Evolutionary conservation across 1,140 invertebrate genomes (phyloP).

Genomic region (Drosophila auraria): DNA sequence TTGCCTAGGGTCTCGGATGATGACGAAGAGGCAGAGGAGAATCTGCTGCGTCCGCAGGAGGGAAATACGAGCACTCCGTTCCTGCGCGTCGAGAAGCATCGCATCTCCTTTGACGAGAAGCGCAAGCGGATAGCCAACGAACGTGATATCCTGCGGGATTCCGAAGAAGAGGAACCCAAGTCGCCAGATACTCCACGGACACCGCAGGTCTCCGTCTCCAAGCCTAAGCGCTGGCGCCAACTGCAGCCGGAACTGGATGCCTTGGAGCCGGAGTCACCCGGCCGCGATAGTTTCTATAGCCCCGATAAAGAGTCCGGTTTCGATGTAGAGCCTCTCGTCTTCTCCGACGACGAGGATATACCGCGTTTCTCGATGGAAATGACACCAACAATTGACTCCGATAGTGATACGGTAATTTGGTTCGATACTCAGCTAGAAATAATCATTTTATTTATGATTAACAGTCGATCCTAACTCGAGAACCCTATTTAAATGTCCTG

Average conservation of each 20-base stretch:
- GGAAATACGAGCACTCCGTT: slow-evolving; percentile 75
- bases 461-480: background rate
- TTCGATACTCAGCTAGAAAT: slow-evolving; percentile 15
- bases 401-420: slow-evolving; percentile 85
- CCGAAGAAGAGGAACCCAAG: slow-evolving; percentile 75
- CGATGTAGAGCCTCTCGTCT: slow-evolving; percentile 88
- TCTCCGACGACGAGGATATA: slow-evolving; percentile 88
- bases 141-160: slow-evolving; percentile 78
- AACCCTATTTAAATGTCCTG: background rate
- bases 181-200: slow-evolving; percentile 9
- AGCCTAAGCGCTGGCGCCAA: slow-evolving; percentile 66
- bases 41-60: slow-evolving; percentile 55
- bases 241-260: slow-evolving; percentile 66
- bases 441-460: no score
- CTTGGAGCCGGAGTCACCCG: slow-evolving; percentile 67
- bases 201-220: slow-evolving; percentile 43
- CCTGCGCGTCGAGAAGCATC: slow-evolving; percentile 76
- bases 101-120: slow-evolving; percentile 84
- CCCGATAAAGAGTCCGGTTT: slow-evolving; percentile 87
- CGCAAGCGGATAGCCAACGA: slow-evolving; percentile 79
- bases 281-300: slow-evolving; percentile 88
- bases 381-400: slow-evolving; percentile 82
- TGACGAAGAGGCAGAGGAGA: slow-evolving; percentile 35
- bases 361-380: slow-evolving; percentile 86
- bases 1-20: slow-evolving; percentile 22